Base-by-base conservation (phyloP, 1,140 invertebrate species). In the Camponotus floridanus region DNA sequence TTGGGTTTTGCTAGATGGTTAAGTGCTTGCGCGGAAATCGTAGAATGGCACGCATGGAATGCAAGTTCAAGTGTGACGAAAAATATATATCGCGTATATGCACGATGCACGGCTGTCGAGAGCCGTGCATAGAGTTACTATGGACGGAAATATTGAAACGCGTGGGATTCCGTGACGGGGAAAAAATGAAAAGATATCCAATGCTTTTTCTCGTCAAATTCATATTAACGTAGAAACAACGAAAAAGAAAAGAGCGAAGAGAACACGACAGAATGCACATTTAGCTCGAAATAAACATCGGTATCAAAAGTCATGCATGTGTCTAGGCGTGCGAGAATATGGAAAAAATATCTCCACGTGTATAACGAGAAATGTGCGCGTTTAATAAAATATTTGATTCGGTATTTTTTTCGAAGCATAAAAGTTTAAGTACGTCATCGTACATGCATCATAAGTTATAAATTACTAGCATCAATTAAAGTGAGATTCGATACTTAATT, bases 1-100 rank as follows among this genome's bases (percentile, higher is more conserved):
- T 85, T 33, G 48, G 11, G 11, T 33, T 78, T 33, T 2, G 61
- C 33, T 13, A 8, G n/a, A 65, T n/a, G 39, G 21, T 79, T 79
- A 85, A 86, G 45, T 86, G 26, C 15, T 21, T 62, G 76, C 39
- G 51, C 26, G 39, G 42, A 83, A 86, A 85, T 33, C 55, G 39
- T 67, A 13, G 33, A 84, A 79, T 74, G 79, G 79, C 57, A 65
- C 18, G 68, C 45, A 45, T 18, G 67, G 57, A 83, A 83, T 86
- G 79, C 59, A 73, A 83, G 85, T 86, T 86, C 79, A 83, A 86
- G 85, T 65, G 39, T 18, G 67, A 57, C 33, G 42, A 86, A 68
- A 51, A 81, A 78, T 51, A 13, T n/a, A n/a, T n/a, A n/a, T n/a
- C 64, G 26, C 64, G n/a, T 68, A 13, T 36, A 79, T 79, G 31